Evolutionary conservation across 2,888 invertebrate species (phyloP).

Genomic region (Altica lythri): DNA sequence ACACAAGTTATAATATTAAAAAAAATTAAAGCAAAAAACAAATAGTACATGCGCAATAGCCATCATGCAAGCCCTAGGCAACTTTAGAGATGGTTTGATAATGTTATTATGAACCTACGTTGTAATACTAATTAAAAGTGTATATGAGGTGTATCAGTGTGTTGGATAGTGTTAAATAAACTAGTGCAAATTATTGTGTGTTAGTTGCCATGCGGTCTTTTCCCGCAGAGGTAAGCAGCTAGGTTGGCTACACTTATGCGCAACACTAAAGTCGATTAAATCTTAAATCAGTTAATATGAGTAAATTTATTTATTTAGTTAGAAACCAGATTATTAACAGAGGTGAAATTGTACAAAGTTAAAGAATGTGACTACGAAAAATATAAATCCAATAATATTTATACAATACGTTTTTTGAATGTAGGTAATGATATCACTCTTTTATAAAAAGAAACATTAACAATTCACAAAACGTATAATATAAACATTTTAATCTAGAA

Average conservation of each 20-base stretch:
- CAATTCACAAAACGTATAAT: constrained; percentile 21
- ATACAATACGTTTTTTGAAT: constrained; percentile 24
- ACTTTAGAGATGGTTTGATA: constrained; percentile 65
- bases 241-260: constrained; percentile 40
- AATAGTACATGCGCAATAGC: constrained; percentile 39
- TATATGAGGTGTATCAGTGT: constrained; percentile 44
- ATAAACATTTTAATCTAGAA: constrained; percentile 21
- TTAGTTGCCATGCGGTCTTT: constrained; percentile 55
- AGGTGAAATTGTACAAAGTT: constrained; percentile 15
- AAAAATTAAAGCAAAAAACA: constrained; percentile 33
- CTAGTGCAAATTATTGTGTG: constrained; percentile 42
- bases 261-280: constrained; percentile 31
- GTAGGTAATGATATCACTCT: too few species aligned
- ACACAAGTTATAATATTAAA: constrained; percentile 18
- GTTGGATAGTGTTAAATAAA: constrained; percentile 42
- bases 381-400: constrained; percentile 25
- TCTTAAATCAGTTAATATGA: constrained; percentile 14
- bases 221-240: constrained; percentile 47
- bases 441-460: too few species aligned
- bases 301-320: constrained; percentile 21
- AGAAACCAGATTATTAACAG: constrained; percentile 15
- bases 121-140: constrained; percentile 36
- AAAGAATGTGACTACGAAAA: constrained; percentile 29
- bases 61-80: constrained; percentile 58
- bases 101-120: constrained; percentile 54